phyloP scores from a whole-genome alignment of 2,113 vertebrate genomes.

The Rissa tridactyla region DNA sequence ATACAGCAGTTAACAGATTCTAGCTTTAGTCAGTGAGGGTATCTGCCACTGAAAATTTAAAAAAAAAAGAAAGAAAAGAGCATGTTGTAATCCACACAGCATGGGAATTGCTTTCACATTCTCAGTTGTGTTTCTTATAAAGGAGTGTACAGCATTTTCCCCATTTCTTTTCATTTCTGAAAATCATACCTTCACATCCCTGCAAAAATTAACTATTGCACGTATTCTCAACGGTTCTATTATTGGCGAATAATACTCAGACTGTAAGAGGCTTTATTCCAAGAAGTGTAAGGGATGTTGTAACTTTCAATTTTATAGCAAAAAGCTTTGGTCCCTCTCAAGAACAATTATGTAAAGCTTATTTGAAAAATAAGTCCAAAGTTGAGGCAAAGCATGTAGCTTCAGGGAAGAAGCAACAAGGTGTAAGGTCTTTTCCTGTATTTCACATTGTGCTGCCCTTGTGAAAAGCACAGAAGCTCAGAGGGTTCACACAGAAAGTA shows the following conservation, averaged over 20 bases:
- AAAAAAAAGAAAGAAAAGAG: background rate
- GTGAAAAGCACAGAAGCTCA: background rate
- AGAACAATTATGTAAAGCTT: background rate
- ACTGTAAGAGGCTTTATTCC: background rate
- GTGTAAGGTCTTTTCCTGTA: background rate
- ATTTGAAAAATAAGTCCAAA: background rate
- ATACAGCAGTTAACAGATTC: background rate
- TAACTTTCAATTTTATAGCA: background rate
- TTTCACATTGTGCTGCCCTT: background rate
- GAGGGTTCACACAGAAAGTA: background rate
- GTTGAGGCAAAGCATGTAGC: background rate
- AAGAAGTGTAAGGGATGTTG: background rate
- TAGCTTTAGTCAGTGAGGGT: background rate
- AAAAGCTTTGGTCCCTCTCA: background rate
- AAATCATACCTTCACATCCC: background rate
- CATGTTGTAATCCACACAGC: background rate
- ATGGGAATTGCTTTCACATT: background rate
- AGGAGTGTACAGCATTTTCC: background rate
- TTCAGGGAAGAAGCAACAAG: background rate
- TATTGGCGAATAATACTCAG: background rate
- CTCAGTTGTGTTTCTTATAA: background rate
- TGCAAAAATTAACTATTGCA: background rate
- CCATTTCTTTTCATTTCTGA: background rate
- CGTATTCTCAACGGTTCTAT: background rate
- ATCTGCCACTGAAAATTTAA: background rate